Evolutionary conservation across 2,888 invertebrate genomes (phyloP).

Genomic region (Andrena hattorfiana): DNA sequence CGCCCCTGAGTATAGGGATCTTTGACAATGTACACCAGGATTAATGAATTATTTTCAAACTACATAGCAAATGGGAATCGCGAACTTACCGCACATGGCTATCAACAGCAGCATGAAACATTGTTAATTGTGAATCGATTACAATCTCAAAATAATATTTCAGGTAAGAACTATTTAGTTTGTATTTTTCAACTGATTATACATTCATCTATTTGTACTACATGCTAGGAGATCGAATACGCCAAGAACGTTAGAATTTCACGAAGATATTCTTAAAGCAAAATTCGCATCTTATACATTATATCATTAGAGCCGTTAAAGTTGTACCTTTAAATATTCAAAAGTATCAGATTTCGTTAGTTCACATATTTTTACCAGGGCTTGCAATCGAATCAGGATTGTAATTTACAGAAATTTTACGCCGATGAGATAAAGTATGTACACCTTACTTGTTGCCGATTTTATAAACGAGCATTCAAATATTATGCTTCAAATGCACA

Average conservation of each 20-base stretch:
- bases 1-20: neutral
- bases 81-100: conserved; percentile 87
- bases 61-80: conserved; percentile 19
- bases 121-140: conserved; percentile 83
- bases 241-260: conserved; percentile 26
- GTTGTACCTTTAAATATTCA: conserved; percentile 20
- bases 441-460: too few species aligned
- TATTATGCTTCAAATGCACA: neutral
- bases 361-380: conserved; percentile 23
- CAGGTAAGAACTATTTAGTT: conserved; percentile 30
- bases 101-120: conserved; percentile 86
- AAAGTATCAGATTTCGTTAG: conserved; percentile 21
- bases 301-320: conserved; percentile 3
- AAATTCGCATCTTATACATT: conserved; percentile 35
- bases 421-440: neutral
- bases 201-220: conserved; percentile 65
- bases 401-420: neutral
- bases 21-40: neutral
- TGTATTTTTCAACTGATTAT: conserved; percentile 34
- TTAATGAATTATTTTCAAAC: neutral
- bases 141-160: conserved; percentile 67
- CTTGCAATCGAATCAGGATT: conserved; percentile 34
- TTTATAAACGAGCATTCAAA: neutral
- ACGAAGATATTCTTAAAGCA: conserved; percentile 32
- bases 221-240: conserved; percentile 73